Conservation (phyloP, 2,113 vertebrate genomes). For the Notothenia rossii region DNA sequence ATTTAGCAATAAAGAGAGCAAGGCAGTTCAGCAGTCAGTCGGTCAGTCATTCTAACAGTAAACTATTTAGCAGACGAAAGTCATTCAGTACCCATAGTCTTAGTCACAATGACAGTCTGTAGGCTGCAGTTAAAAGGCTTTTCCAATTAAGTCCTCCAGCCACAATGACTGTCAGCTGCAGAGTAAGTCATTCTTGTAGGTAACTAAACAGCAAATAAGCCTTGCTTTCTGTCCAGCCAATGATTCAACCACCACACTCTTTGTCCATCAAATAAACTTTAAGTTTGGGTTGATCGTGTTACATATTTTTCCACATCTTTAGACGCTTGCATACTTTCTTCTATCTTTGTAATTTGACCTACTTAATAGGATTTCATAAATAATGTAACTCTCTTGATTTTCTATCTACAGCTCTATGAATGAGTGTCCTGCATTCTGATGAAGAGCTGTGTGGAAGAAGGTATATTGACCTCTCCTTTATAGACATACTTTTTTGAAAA, state of each 20-base stretch:
- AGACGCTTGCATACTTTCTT: slow-evolving; percentile 5
- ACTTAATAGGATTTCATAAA: slow-evolving; percentile 7
- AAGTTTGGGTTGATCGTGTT: neutral
- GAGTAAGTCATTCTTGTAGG: neutral
- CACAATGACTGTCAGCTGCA: neutral
- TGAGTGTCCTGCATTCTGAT: neutral
- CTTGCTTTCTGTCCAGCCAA: too few relatives aligned
- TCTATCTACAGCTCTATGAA: neutral
- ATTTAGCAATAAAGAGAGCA: slow-evolving; percentile 28
- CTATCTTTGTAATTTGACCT: neutral
- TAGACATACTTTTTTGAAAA: neutral
- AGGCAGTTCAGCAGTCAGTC: slow-evolving; percentile 29
- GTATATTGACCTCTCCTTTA: neutral
- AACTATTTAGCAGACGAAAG: neutral
- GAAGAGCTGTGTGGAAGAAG: neutral
- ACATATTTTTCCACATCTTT: neutral
- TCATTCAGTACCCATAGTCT: neutral
- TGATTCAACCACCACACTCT: neutral
- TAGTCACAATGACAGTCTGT: neutral
- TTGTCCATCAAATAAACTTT: neutral
- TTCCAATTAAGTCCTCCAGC: neutral
- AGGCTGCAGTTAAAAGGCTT: slow-evolving; percentile 7
- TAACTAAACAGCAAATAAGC: neutral
- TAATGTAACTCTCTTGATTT: slow-evolving; percentile 4
- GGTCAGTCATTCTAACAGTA: neutral